Base-by-base conservation (phyloP, 2,797 vertebrate genomes). In the Hippoglossus hippoglossus region DNA sequence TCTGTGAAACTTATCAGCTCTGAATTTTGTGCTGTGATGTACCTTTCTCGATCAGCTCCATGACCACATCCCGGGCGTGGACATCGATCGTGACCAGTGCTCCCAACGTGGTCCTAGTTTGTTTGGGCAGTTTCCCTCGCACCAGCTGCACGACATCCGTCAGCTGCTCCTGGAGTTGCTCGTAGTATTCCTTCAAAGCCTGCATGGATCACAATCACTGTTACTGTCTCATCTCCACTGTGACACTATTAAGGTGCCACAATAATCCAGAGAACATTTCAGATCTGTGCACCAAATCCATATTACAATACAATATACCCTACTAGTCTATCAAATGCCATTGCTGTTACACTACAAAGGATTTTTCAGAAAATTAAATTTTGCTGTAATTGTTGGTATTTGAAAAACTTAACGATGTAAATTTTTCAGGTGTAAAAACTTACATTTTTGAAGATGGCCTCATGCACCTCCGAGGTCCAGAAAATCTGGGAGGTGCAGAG, bases 61-160 rank as follows among this genome's bases (percentile, higher is more conserved):
- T 94, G 67, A 99, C 90, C 47, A 99, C 97, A 83, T 99, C 98
- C 81, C 97, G 95, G 80, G 98, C 97, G 75, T 99, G 98, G 51
- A 99, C 98, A 77, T 99, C 98, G 65, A 99, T 96, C 67, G 98
- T 99, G 75, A 99, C 97, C 78, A 99, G 92, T 5, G 98, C 98
- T 72, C 97, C 96, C 65, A 99, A 89, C 1, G 98, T 98, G 68
- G 65, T 98, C 34, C 98, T 94, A 49, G 96, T 97, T 93, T 99
- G 98, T 77, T 98, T 98, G 7, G 97, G 93, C 19, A 99, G 88
- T 82, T 96, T 96, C 74, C 98, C 97, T 90, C 98, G 96, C 64
- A 99, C 97, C 73, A 98, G 89, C 65, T 94, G 95, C 73, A 99
- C 97, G 39, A 98, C 97, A 81, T 97, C 96, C 82, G 96, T 97